Conservation (phyloP, 1,140 invertebrate genomes). For the Sipha flava region DNA sequence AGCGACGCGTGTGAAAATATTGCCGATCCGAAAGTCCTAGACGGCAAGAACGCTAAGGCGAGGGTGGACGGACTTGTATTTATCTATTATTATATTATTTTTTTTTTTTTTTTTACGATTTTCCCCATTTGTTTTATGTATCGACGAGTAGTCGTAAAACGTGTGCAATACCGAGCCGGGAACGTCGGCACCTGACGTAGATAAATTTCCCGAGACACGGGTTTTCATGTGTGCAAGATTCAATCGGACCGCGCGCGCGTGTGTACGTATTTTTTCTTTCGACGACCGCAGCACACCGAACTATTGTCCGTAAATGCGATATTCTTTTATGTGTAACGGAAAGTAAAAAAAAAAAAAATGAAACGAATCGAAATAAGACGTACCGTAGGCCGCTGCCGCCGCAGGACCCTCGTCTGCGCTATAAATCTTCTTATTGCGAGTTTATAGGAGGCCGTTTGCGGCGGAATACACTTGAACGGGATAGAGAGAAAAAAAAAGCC, state of each 20-base stretch:
- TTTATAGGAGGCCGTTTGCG: not conserved
- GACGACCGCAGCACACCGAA: not conserved
- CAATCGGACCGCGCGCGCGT: no score
- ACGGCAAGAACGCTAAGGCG: not conserved
- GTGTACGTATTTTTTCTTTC: not conserved
- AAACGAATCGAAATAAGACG: conserved; percentile 6
- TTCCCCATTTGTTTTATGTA: not conserved
- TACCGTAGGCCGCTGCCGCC: no score
- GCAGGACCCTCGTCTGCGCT: not conserved
- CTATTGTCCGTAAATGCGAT: not conserved
- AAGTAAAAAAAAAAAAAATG: not conserved
- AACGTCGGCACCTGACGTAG: conserved; percentile 26
- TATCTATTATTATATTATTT: no score
- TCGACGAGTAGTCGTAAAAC: conserved; percentile 8
- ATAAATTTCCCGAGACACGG: conserved; percentile 15
- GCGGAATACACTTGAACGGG: not conserved
- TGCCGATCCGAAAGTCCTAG: not conserved
- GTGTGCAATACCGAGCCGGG: not conserved
- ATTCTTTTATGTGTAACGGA: not conserved
- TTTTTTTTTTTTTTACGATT: conserved; percentile 20
- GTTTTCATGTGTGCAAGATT: not conserved
- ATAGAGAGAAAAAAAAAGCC: not conserved
- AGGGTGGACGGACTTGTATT: not conserved
- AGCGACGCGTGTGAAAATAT: not conserved
- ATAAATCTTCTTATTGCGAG: conserved; percentile 24